phyloP scores from a whole-genome alignment of 2,888 invertebrate genomes.

The Cheilosia soror region DNA sequence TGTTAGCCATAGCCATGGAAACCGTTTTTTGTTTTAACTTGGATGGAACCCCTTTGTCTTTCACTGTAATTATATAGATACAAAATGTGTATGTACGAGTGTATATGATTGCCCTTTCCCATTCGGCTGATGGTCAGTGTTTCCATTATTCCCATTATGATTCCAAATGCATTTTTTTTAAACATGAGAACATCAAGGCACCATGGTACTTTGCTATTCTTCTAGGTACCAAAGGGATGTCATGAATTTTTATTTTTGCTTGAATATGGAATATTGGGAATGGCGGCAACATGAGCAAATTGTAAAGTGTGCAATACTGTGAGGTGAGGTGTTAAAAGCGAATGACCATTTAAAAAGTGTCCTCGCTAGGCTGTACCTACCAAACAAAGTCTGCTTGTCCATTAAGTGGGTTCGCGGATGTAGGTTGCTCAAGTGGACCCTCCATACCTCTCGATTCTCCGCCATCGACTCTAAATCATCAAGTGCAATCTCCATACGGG shows the following conservation, averaged over 20 bases:
- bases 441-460: too few relatives aligned
- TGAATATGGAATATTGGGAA: neutral
- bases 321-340: conserved; percentile 28
- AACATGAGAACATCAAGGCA: neutral
- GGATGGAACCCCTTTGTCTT: neutral
- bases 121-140: conserved; percentile 26
- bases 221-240: neutral
- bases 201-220: conserved; percentile 16
- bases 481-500: too few relatives aligned
- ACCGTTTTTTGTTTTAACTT: conserved; percentile 35
- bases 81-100: neutral
- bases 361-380: neutral
- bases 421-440: too few relatives aligned
- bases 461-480: too few relatives aligned
- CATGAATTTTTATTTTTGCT: conserved; percentile 3
- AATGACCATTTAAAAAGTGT: conserved; percentile 9
- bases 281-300: conserved; percentile 3
- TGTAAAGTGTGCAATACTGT: neutral
- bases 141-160: conserved; percentile 36
- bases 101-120: conserved; percentile 18
- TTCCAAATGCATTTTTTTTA: conserved; percentile 22
- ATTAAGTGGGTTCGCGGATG: too few relatives aligned
- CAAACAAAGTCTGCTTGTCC: too few relatives aligned
- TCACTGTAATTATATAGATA: neutral
- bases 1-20: conserved; percentile 50